A percentile compares a stretch with the other conserved stretches of the same genome.
Conservation (phyloP, 2,797 vertebrate species). For the Cyclura pinguis region DNA sequence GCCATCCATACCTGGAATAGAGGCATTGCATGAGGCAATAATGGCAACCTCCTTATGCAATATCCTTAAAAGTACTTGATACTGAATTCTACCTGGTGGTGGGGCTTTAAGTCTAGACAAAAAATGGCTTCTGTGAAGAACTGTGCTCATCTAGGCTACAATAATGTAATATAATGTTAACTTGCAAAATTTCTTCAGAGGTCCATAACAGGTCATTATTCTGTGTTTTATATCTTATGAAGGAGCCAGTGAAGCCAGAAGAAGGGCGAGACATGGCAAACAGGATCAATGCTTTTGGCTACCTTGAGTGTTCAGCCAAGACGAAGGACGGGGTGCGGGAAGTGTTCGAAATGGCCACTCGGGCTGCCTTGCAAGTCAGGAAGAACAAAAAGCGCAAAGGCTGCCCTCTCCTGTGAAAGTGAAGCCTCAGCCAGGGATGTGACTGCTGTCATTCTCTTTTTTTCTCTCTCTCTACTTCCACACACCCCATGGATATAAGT, state of each 20-base stretch:
- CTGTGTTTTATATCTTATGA: not conserved
- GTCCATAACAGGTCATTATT: not conserved
- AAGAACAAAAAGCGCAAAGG: slow-evolving; percentile 91
- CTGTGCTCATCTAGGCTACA: not conserved
- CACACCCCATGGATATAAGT: not conserved
- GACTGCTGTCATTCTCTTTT: slow-evolving; percentile 3
- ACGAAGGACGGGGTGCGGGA: slow-evolving; percentile 97
- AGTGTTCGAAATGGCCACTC: slow-evolving; percentile 98
- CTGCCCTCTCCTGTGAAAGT: slow-evolving; percentile 87
- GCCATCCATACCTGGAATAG: too few relatives aligned
- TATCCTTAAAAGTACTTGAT: too few relatives aligned
- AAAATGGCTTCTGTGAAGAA: too few relatives aligned
- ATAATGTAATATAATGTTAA: not conserved
- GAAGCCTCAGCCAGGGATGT: not conserved
- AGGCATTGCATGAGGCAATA: too few relatives aligned
- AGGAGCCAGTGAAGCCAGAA: slow-evolving; percentile 96
- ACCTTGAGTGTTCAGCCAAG: slow-evolving; percentile 97
- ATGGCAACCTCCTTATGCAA: too few relatives aligned
- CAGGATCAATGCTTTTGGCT: slow-evolving; percentile 95
- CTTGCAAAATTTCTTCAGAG: slow-evolving; percentile 32
- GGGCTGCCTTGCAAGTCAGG: slow-evolving; percentile 94
- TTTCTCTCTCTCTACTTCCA: not conserved
- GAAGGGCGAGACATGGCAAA: slow-evolving; percentile 98
- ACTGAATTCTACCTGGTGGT: too few relatives aligned
- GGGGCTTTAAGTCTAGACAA: too few relatives aligned